Base-by-base conservation (phyloP, 1,140 invertebrate species). In the Drosophila kohkoa region DNA sequence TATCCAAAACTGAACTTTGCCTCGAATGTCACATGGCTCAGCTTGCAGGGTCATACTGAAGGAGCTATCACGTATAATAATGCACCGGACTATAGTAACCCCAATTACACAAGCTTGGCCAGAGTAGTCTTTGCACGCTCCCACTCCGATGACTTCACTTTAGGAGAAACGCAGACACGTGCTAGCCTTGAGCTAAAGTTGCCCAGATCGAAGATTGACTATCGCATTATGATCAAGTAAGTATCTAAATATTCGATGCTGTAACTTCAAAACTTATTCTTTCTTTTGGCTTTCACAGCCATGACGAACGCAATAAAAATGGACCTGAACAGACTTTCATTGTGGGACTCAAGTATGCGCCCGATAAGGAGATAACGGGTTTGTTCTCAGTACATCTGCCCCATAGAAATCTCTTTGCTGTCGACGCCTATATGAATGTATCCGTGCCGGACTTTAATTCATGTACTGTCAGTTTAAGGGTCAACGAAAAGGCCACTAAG, bases 1-100 rank as follows among this genome's bases (percentile, higher is more conserved):
- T 97, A 97, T 93, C 95, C 96, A 0, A 94, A 95, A 55, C 94
- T 96, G 5, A 96, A 97, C 86, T 95, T 96, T 57, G 94, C 95
- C 30, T 92, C 95, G n/a, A 94, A 94, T 6, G 88, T 95, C 0
- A 95, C 88, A 0, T 92, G 87, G 80, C 62, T 90, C 0, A 85
- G 85, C 10, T 51, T 92, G 5, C 79, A 91, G 30, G 92, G 92
- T 3, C 92, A 92, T 35, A 90, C 86, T 0, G 92, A 92, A 55
- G 80, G 83, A n/a, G 62, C 74, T 6, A 16, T 92, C 1, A 83
- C 86, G 0, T 91, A 90, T 8, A 92, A 92, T 10, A 92, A 92
- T 76, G 90, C 77, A 0, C 77, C 81, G 0, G 77, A 92, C 32
- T 89, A 91, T 20, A 46, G 65, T 0, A 93, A 95, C 77, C 94